Conservation (phyloP, 2,797 vertebrate species). For the Tokudaia muenninki region DNA sequence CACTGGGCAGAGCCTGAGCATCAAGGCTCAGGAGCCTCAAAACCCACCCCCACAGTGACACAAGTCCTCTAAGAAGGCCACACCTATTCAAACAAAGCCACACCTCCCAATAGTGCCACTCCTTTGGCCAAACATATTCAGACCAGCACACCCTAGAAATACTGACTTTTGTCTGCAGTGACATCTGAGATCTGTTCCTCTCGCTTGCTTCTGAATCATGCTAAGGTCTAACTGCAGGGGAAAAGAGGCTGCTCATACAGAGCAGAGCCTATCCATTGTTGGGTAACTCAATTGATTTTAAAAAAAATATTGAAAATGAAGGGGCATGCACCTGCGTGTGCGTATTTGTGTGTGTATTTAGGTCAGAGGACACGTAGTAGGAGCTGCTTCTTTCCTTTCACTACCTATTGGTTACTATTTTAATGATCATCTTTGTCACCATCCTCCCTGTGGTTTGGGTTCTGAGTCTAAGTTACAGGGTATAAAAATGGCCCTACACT, state of each 20-base stretch:
- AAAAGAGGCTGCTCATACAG: background rate
- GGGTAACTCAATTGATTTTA: background rate
- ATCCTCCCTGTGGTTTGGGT: background rate
- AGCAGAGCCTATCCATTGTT: background rate
- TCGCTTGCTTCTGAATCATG: constrained; percentile 19
- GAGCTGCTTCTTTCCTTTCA: background rate
- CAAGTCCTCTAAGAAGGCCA: background rate
- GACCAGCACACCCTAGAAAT: background rate
- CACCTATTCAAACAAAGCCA: background rate
- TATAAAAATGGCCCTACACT: background rate
- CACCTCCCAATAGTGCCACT: background rate
- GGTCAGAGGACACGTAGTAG: background rate
- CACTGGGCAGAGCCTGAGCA: background rate
- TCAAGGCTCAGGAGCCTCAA: background rate
- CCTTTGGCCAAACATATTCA: background rate
- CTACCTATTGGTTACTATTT: background rate
- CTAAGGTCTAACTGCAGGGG: background rate
- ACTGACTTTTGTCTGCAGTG: background rate
- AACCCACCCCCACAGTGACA: background rate
- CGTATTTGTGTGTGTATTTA: background rate
- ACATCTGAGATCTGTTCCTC: background rate
- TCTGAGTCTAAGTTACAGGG: background rate
- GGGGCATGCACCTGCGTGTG: background rate
- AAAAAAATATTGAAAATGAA: background rate
- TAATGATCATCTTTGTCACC: background rate